Evolutionary conservation across 2,113 vertebrate genomes (phyloP).

Genomic region (Platichthys stellatus): DNA sequence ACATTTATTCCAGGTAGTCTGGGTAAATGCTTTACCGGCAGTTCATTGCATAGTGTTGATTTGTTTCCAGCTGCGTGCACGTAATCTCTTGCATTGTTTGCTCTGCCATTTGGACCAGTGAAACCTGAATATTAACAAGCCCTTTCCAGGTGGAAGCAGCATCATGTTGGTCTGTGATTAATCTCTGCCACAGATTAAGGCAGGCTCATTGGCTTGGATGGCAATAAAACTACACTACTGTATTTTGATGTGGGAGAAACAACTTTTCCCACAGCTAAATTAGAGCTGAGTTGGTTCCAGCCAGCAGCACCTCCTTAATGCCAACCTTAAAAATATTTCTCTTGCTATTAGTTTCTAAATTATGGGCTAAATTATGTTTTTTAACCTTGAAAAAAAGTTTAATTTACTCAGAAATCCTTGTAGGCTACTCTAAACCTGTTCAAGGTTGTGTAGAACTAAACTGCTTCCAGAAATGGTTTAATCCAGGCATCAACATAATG

Average conservation of each 20-base stretch:
- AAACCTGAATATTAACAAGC: conserved; percentile 1
- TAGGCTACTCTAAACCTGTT: too few species aligned
- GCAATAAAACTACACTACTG: conserved; percentile 18
- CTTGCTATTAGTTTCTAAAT: too few species aligned
- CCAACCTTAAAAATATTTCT: too few species aligned
- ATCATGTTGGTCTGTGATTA: conserved; percentile 24
- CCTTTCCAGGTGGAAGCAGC: conserved; percentile 1
- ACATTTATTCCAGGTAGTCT: not conserved
- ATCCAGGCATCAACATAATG: too few species aligned
- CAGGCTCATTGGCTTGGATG: conserved; percentile 15
- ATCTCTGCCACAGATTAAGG: conserved; percentile 13
- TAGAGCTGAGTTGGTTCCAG: not conserved
- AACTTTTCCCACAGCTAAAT: conserved; percentile 17
- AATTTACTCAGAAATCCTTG: too few species aligned
- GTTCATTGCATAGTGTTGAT: not conserved
- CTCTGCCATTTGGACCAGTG: conserved; percentile 1
- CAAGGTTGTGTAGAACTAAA: too few species aligned
- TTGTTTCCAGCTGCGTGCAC: not conserved
- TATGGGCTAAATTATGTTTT: too few species aligned
- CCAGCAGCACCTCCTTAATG: not conserved
- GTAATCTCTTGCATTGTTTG: not conserved
- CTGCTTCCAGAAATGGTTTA: too few species aligned
- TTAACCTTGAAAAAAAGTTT: too few species aligned
- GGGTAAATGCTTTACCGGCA: not conserved
- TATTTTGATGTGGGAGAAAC: conserved; percentile 16